These are phyloP conservation scores for Chlamydotis undulata DNA, from an alignment of 2,113 vertebrate genomes.

Conservation along the genomic window DNA sequence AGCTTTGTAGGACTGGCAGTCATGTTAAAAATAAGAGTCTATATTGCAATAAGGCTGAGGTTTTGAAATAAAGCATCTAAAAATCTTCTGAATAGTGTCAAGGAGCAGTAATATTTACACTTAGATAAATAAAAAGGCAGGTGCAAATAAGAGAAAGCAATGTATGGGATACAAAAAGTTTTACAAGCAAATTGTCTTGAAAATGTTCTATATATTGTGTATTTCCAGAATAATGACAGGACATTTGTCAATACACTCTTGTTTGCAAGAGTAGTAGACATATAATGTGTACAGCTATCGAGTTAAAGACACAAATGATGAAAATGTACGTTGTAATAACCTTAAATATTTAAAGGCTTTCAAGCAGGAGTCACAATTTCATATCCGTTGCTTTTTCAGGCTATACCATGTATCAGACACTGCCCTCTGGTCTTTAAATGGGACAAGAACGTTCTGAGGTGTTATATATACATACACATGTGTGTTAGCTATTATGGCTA, in stretches of 20 bases:
- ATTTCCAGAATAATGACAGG: conserved; percentile 55
- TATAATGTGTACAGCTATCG: conserved; percentile 63
- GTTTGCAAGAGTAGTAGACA: conserved; percentile 34
- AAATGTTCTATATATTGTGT: conserved; percentile 15
- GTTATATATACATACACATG: background rate
- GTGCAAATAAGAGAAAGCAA: conserved; percentile 34
- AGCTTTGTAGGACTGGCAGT: background rate
- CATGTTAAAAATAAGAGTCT: background rate
- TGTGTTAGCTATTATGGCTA: background rate
- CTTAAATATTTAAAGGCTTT: conserved; percentile 67
- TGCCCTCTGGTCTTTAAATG: background rate
- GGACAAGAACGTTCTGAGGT: background rate
- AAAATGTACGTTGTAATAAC: conserved; percentile 42
- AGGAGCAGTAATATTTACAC: conserved; percentile 36
- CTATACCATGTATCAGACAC: background rate
- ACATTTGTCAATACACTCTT: conserved; percentile 56
- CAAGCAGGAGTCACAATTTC: conserved; percentile 18
- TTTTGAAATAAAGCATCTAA: background rate
- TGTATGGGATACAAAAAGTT: conserved; percentile 29
- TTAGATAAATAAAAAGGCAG: conserved; percentile 66
- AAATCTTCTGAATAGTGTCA: background rate
- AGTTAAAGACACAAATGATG: conserved; percentile 57
- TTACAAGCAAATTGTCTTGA: conserved; percentile 41
- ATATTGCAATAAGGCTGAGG: background rate
- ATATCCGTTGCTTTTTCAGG: conserved; percentile 24